phyloP scores from a whole-genome alignment of 1,140 invertebrate genomes.

The Cardiocondyla obscurior region DNA sequence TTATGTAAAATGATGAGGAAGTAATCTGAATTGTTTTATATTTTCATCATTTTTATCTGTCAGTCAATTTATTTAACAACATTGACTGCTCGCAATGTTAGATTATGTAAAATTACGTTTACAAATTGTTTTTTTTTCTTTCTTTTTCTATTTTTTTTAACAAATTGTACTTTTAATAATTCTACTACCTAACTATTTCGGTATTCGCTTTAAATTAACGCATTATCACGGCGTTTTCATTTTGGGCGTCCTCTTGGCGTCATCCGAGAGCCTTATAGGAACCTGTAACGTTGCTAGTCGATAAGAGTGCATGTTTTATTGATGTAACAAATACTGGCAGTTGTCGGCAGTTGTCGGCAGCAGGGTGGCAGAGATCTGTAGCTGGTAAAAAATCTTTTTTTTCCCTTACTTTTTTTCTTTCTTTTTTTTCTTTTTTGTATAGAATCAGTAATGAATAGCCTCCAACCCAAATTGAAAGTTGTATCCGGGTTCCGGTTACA shows the following conservation, averaged over 20 bases:
- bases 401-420: neutral
- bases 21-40: constrained; percentile 2
- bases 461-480: constrained; percentile 34
- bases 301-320: neutral
- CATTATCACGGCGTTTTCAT: neutral
- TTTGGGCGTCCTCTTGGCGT: neutral
- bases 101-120: neutral
- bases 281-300: neutral
- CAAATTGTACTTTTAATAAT: constrained; percentile 10
- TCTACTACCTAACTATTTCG: neutral
- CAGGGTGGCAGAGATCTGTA: neutral
- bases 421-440: neutral
- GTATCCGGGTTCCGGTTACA: constrained; percentile 61
- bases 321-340: neutral
- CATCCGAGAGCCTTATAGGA: neutral
- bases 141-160: neutral
- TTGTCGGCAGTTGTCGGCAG: neutral
- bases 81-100: neutral
- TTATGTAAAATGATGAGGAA: constrained; percentile 18
- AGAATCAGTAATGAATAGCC: constrained; percentile 17
- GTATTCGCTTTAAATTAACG: neutral
- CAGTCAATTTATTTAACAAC: neutral
- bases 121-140: too few relatives aligned
- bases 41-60: constrained; percentile 10
- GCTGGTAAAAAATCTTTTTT: constrained; percentile 15